phyloP scores from a whole-genome alignment of 2,888 invertebrate species.

The Sarcophaga variegata region DNA sequence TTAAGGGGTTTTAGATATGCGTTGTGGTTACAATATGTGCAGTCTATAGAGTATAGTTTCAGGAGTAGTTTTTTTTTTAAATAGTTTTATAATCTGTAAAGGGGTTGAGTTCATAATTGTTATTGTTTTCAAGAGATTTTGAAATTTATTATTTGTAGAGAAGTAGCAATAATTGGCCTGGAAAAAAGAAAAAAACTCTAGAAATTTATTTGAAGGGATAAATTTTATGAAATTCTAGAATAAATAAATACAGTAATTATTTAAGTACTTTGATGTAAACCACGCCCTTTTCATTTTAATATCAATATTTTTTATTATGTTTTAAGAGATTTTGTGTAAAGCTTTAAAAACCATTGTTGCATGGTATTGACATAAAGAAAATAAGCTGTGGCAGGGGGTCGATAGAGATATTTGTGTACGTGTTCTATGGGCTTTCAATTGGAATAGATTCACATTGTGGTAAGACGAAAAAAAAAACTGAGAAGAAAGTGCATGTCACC shows the following conservation, averaged over 20 bases:
- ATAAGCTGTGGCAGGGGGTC: too few relatives aligned
- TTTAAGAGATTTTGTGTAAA: background rate
- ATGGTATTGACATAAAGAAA: too few relatives aligned
- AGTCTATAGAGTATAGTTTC: constrained; percentile 22
- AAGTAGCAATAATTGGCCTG: background rate
- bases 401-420: too few relatives aligned
- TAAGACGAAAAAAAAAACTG: too few relatives aligned
- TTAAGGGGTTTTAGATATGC: background rate
- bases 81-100: background rate
- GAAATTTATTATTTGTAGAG: constrained; percentile 21
- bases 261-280: background rate
- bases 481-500: too few relatives aligned
- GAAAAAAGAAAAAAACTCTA: background rate
- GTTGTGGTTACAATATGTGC: background rate
- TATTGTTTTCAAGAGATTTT: constrained; percentile 2
- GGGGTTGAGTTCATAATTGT: constrained; percentile 21
- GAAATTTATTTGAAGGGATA: background rate
- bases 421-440: too few relatives aligned
- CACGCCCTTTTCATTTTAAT: background rate
- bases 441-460: too few relatives aligned
- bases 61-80: constrained; percentile 5
- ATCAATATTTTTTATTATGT: background rate
- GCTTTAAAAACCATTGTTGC: background rate
- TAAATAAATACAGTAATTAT: background rate
- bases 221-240: background rate